Evolutionary conservation across 2,113 vertebrate genomes (phyloP), one percentile per base, ranked within the genome.

Genomic region (Poeciliopsis retropinna): DNA sequence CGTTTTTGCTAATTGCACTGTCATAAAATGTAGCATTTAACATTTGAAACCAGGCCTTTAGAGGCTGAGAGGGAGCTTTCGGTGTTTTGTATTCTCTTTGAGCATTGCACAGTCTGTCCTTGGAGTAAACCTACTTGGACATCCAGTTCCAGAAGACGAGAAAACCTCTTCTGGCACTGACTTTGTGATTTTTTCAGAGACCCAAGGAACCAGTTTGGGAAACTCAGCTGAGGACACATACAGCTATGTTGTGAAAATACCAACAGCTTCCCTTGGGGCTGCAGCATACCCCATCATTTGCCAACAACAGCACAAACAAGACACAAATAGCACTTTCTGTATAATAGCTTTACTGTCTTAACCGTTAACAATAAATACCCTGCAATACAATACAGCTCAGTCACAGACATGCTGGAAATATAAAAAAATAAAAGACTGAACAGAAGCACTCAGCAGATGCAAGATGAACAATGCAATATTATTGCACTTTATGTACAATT

Each of bases 401-500:
- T 75, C 68, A 87, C 73, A 89, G 47, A 84, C 82, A 81, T 82
- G 84, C 81, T 65, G 27, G 6, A 81, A 85, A 76, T 64, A 83
- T 64, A 82, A 86, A 84, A 84, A 79, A 64, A 81, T 67, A 87
- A 72, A 72, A 81, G 5, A 80, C 14, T 32, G 54, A 64, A 60
- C 17, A 5, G 51, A 30, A 64, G 22, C 76, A 84, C 54, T 66
- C 44, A 72, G 61, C 37, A 8, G 64, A 32, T 1, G 32, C 61
- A 67, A 64, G 63, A 83, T 71, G 64, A 83, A 71, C 79, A 51
- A 88, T 54, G 34, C 25, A 65, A 83, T 62, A 30, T 73, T 78
- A 87, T 87, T 90, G 82, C 84, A 92, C 83, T 74, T 83, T 79
- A 51, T 83, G 60, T 78, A 84, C 76, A 89, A 70, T 90, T 92